Evolutionary conservation across 2,888 invertebrate species (phyloP).

Genomic region (Masnerella sp.): DNA sequence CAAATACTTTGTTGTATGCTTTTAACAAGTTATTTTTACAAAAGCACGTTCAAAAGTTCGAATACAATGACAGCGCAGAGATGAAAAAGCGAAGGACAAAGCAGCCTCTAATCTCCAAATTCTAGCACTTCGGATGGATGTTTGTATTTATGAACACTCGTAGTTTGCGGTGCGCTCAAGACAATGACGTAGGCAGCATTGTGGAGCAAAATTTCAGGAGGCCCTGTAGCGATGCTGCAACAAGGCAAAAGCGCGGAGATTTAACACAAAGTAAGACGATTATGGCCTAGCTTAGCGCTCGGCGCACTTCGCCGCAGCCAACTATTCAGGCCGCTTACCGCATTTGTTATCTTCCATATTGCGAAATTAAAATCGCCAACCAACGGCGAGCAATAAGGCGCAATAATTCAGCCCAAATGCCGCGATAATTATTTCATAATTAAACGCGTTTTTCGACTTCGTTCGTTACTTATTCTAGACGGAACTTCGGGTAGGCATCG

Average conservation of each 20-base stretch:
- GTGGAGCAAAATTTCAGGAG: slow-evolving; percentile 39
- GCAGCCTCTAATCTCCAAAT: slow-evolving; percentile 63
- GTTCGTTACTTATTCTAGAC: no score
- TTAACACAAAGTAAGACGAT: slow-evolving; percentile 75
- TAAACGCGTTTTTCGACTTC: slow-evolving; percentile 13
- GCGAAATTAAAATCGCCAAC: slow-evolving; percentile 45
- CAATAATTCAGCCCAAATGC: slow-evolving; percentile 26
- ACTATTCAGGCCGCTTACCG: slow-evolving; percentile 57
- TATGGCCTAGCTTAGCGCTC: slow-evolving; percentile 70
- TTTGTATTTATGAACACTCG: slow-evolving; percentile 64
- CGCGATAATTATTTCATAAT: slow-evolving; percentile 35
- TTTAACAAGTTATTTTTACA: no score
- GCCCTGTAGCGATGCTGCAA: slow-evolving; percentile 35
- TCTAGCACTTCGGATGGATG: slow-evolving; percentile 58
- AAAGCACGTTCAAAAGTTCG: no score
- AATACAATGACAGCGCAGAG: no score
- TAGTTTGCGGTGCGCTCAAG: slow-evolving; percentile 64
- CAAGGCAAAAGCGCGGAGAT: slow-evolving; percentile 67
- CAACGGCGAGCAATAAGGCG: slow-evolving; percentile 19
- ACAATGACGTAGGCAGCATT: slow-evolving; percentile 68
- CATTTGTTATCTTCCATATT: slow-evolving; percentile 44
- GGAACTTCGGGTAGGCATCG: no score
- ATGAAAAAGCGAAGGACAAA: slow-evolving; percentile 32
- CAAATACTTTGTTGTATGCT: no score
- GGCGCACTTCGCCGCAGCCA: slow-evolving; percentile 55